A percentile compares a stretch with the other conserved stretches of the same genome.
Conservation (phyloP, 2,797 vertebrate species). For the Kryptopterus vitreolus region DNA sequence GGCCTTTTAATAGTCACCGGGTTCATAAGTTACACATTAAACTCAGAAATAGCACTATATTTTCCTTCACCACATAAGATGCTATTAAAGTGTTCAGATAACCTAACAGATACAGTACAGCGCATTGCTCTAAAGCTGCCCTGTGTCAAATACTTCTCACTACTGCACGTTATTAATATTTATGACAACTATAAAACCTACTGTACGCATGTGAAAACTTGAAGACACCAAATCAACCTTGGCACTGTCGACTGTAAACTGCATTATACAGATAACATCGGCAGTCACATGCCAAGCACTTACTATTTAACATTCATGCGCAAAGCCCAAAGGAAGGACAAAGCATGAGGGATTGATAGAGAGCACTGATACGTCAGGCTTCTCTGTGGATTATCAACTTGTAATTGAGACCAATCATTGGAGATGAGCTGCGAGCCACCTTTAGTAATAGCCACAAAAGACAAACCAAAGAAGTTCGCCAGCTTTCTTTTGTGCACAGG, state of each 20-base stretch:
- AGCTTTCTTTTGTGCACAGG: constrained; percentile 51
- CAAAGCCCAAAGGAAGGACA: constrained; percentile 23
- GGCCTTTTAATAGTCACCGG: not conserved
- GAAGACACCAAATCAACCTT: not conserved
- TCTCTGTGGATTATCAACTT: constrained; percentile 30
- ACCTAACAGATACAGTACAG: not conserved
- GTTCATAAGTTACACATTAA: constrained; percentile 11
- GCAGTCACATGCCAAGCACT: constrained; percentile 5
- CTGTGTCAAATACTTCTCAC: not conserved
- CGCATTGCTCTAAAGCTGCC: constrained; percentile 1
- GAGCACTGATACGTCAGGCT: not conserved
- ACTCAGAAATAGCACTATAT: not conserved
- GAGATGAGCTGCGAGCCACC: constrained; percentile 36
- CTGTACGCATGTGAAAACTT: not conserved
- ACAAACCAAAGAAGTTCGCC: constrained; percentile 42
- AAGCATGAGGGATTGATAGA: not conserved
- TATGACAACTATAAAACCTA: constrained; percentile 20
- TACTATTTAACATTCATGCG: constrained; percentile 23
- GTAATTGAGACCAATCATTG: constrained; percentile 45
- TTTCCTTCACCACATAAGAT: constrained; percentile 7
- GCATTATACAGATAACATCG: constrained; percentile 30
- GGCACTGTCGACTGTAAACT: constrained; percentile 30
- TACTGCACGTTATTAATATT: constrained; percentile 33
- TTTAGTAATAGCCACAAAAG: constrained; percentile 39
- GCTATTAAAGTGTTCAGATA: not conserved